Evolutionary conservation across 2,113 vertebrate species (phyloP).

Genomic region (Rhabdomys dilectus): DNA sequence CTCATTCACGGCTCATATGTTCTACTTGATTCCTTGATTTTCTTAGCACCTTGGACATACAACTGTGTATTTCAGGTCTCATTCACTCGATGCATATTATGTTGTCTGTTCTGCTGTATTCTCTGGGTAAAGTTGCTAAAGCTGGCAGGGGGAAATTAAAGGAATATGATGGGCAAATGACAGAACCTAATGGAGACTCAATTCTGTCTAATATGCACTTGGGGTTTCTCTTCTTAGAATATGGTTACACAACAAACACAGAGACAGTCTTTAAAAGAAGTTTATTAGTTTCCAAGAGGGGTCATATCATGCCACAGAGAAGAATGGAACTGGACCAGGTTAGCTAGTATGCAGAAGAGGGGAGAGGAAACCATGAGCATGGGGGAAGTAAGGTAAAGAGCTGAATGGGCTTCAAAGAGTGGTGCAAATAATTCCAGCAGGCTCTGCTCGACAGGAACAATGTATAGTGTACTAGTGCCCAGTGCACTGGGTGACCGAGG

Average conservation of each 20-base stretch:
- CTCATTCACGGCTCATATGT: background rate
- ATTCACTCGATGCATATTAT: background rate
- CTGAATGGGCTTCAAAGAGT: background rate
- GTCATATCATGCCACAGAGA: background rate
- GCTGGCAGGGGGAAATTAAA: background rate
- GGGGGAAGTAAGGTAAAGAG: background rate
- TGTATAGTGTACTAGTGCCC: background rate
- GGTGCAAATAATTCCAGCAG: background rate
- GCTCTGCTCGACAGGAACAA: background rate
- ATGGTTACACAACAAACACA: background rate
- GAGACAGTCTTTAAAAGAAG: background rate
- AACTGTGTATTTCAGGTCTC: background rate
- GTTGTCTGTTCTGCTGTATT: background rate
- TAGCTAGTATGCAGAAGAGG: background rate
- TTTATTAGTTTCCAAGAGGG: slow-evolving; percentile 16
- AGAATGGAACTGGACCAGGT: background rate
- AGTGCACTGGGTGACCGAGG: background rate
- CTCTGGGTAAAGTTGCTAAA: slow-evolving; percentile 5
- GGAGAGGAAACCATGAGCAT: background rate
- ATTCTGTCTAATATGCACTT: background rate
- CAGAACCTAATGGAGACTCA: background rate
- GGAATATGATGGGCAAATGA: slow-evolving; percentile 33
- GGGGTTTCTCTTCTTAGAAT: background rate
- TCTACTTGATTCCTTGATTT: background rate
- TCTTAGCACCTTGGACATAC: background rate